Conservation (phyloP, 2,797 vertebrate genomes). For the Scyliorhinus canicula region DNA sequence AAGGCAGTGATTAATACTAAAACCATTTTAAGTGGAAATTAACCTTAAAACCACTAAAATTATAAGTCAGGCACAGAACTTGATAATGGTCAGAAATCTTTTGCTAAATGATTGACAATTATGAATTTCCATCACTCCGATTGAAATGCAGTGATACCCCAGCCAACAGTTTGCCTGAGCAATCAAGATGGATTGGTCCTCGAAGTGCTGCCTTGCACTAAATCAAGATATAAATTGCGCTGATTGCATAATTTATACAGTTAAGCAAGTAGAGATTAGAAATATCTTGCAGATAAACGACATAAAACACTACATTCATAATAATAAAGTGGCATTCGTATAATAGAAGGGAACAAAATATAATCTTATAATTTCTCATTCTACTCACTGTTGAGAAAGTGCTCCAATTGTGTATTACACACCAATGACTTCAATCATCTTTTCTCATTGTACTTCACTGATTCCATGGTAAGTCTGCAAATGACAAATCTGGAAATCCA, state of each 20-base stretch:
- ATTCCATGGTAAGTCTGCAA: background rate
- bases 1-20: background rate
- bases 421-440: conserved; percentile 33
- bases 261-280: conserved; percentile 9
- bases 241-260: conserved; percentile 35
- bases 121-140: background rate
- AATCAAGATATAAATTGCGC: conserved; percentile 28
- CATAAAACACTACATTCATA: conserved; percentile 15
- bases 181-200: conserved; percentile 19
- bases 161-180: conserved; percentile 29
- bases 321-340: conserved; percentile 18
- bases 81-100: conserved; percentile 9
- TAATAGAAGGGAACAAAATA: conserved; percentile 21
- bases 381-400: background rate
- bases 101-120: background rate
- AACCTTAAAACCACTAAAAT: conserved; percentile 20
- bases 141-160: background rate
- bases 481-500: background rate
- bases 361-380: conserved; percentile 36
- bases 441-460: conserved; percentile 29
- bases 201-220: background rate
- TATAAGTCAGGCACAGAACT: background rate
- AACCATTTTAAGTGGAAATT: background rate
- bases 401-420: conserved; percentile 25
- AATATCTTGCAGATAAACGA: conserved; percentile 16